Base-by-base conservation (phyloP, 2,797 vertebrate genomes). In the Glossophaga mutica region DNA sequence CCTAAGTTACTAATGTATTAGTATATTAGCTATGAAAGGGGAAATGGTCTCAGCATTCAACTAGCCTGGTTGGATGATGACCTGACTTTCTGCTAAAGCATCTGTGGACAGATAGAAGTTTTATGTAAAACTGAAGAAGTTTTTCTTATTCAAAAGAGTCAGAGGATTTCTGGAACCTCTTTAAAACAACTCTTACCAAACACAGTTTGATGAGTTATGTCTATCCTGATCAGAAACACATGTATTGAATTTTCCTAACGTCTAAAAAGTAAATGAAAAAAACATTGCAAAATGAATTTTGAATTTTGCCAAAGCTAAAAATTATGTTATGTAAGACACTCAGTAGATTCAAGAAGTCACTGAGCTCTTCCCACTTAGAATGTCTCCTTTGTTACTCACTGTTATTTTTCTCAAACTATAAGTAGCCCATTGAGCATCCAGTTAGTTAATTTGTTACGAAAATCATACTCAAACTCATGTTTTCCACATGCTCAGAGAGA, bases 221-320 rank as follows among this genome's bases (percentile, higher is more conserved):
- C 89, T 71, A 94, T 22, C 44, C 3, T 46, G n/a, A 85, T 59
- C 24, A 94, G 62, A 94, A 87, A 91, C 55, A 93, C 39, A 65
- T 74, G 55, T 21, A 34, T 3, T 97, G n/a, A 94, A 74, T 95
- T 96, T 97, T 84, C 55, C 39, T n/a, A 95, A 44, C 14, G 44
- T 52, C 62, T 94, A 77, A 59, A 96, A 94, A 85, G 79, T 82
- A 93, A 94, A 70, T 70, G 71, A 42, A 73, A 94, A 90, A 32
- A 81, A 18, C 22, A 42, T 88, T 78, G 55, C 57, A 74, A 92
- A 94, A 95, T 83, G 5, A 87, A 73, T 70, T 90, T 84, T 84
- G 57, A 88, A 65, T 90, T 86, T 87, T 50, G 6, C 55, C 52
- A 91, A 94, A 78, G n/a, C 48, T 96, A 22, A 90, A 92, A 26